Percentiles rank a stretch among this genome's conserved stretches.
Conservation (phyloP, 2,797 vertebrate genomes). For the Parauchenoglanis punctatus region DNA sequence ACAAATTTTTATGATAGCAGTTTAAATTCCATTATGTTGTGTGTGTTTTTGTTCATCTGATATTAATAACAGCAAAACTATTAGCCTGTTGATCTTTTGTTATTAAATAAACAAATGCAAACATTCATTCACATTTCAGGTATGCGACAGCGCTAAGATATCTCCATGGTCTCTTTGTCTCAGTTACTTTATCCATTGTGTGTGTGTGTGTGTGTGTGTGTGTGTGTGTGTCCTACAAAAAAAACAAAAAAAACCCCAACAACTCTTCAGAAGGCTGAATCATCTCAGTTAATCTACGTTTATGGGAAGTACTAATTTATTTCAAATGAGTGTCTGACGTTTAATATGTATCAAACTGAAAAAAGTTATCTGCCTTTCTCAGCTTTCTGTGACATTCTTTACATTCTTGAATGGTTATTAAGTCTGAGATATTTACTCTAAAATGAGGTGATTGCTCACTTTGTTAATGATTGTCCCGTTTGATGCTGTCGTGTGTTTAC, state of each 20-base stretch:
- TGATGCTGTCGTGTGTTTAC: constrained; percentile 28
- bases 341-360: not conserved
- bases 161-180: not conserved
- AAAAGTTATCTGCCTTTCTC: constrained; percentile 3
- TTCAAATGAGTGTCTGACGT: not conserved
- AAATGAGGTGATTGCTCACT: constrained; percentile 27
- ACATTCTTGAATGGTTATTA: constrained; percentile 46
- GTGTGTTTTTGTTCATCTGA: too few relatives aligned
- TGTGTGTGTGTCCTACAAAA: not conserved
- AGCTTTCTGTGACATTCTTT: constrained; percentile 42
- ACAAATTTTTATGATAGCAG: not conserved
- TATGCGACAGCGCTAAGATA: not conserved
- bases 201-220: constrained; percentile 6
- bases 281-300: not conserved
- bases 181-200: not conserved
- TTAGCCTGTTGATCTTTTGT: not conserved
- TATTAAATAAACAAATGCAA: not conserved
- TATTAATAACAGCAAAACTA: not conserved
- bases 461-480: constrained; percentile 49
- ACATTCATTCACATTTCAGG: not conserved
- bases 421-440: constrained; percentile 41
- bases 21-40: not conserved
- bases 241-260: too few relatives aligned
- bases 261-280: not conserved
- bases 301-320: not conserved